A percentile compares a stretch with the other conserved stretches of the same genome.
These are phyloP conservation scores for Monochamus saltuarius DNA, from an alignment of 1,140 invertebrate genomes.

Conservation along the genomic window DNA sequence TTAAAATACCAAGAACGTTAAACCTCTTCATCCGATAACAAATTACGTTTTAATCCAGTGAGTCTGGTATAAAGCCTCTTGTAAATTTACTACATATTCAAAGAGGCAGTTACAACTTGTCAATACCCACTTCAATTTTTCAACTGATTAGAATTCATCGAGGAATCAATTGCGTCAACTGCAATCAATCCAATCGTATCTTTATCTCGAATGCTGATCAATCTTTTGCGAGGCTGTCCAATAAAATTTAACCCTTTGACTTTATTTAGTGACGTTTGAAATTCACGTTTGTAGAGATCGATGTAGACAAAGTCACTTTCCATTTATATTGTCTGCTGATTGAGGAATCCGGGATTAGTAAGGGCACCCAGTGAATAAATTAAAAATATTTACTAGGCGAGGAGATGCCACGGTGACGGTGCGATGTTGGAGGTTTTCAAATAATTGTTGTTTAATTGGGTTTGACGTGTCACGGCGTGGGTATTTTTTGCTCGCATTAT, in stretches of 20 bases:
- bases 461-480: no score
- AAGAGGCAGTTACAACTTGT: conserved; percentile 20
- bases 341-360: not conserved
- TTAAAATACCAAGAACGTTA: no score
- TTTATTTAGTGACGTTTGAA: conserved; percentile 16
- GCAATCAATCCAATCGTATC: conserved; percentile 21
- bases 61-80: no score
- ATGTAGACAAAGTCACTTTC: conserved; percentile 21
- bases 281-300: conserved; percentile 5
- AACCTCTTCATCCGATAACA: no score
- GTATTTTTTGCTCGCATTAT: no score
- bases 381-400: not conserved
- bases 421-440: no score
- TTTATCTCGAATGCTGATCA: conserved; percentile 19
- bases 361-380: not conserved
- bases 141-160: conserved; percentile 25
- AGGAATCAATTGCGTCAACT: conserved; percentile 19
- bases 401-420: not conserved
- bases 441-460: no score
- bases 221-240: conserved; percentile 20
- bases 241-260: conserved; percentile 21
- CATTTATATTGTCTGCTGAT: conserved; percentile 15
- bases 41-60: no score
- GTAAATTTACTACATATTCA: conserved; percentile 7
- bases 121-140: conserved; percentile 29